These are phyloP conservation scores for Tragelaphus imberbis DNA, from an alignment of 2,113 vertebrate genomes.

Conservation along the genomic window DNA sequence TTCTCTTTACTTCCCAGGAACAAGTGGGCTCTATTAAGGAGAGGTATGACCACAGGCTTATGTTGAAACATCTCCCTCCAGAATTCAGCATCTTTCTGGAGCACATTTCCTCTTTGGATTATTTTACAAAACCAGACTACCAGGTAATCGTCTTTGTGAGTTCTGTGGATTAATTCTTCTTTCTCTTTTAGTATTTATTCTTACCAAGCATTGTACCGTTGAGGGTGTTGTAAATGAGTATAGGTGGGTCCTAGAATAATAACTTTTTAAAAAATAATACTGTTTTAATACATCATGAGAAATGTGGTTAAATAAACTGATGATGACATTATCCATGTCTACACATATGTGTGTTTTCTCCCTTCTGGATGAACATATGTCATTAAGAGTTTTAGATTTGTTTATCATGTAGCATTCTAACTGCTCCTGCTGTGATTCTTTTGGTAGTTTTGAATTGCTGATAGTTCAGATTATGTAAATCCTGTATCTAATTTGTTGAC, in stretches of 20 bases:
- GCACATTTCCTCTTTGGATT: slow-evolving; percentile 94
- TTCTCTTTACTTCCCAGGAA: slow-evolving; percentile 83
- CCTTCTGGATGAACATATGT: background rate
- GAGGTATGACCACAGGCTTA: slow-evolving; percentile 93
- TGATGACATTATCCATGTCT: background rate
- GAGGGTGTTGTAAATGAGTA: background rate
- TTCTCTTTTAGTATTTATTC: background rate
- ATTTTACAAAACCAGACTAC: slow-evolving; percentile 98
- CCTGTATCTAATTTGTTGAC: slow-evolving; percentile 16
- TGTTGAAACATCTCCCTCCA: slow-evolving; percentile 96
- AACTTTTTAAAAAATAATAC: background rate
- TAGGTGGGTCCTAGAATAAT: background rate
- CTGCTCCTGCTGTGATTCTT: background rate
- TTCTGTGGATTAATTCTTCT: slow-evolving; percentile 19
- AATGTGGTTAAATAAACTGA: slow-evolving; percentile 1
- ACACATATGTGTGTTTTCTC: background rate
- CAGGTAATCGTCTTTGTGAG: slow-evolving; percentile 84
- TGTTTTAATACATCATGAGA: slow-evolving; percentile 35
- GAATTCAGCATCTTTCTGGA: slow-evolving; percentile 95
- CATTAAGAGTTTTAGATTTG: slow-evolving; percentile 23
- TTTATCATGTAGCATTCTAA: background rate
- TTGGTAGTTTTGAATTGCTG: background rate
- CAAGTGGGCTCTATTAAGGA: slow-evolving; percentile 99
- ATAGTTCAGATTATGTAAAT: slow-evolving; percentile 32
- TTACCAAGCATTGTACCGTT: background rate